Percentiles rank a stretch among this genome's conserved stretches.
These are phyloP conservation scores for Stomatorhinus walkeri DNA, from an alignment of 2,797 vertebrate species.

Conservation along the genomic window DNA sequence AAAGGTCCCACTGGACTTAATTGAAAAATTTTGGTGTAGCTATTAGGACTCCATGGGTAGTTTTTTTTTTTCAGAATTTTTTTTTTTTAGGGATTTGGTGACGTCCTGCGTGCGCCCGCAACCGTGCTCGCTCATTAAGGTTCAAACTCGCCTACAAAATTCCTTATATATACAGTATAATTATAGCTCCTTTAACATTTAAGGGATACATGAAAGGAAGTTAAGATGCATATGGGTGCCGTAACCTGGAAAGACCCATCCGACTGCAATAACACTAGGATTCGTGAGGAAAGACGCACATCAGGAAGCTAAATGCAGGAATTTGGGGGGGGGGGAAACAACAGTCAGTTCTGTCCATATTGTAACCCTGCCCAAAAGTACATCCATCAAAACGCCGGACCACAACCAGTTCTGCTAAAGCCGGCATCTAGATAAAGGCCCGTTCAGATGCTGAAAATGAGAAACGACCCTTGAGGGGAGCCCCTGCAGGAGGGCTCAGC, in stretches of 20 bases:
- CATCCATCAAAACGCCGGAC: conserved; percentile 17
- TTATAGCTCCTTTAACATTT: conserved; percentile 7
- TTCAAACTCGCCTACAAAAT: conserved; percentile 1
- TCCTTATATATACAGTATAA: conserved; percentile 13
- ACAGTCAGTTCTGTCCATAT: neutral
- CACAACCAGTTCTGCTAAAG: conserved; percentile 9
- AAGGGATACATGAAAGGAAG: neutral
- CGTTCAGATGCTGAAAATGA: neutral
- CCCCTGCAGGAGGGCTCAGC: conserved; percentile 14
- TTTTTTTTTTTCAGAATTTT: neutral
- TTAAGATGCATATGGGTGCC: neutral
- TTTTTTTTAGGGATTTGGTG: neutral
- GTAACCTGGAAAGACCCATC: neutral
- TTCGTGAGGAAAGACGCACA: neutral
- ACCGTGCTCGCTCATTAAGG: neutral
- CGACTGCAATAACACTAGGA: neutral
- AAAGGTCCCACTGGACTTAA: neutral
- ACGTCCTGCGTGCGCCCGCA: neutral
- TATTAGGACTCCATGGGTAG: neutral
- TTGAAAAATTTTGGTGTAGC: neutral
- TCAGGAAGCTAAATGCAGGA: conserved; percentile 17
- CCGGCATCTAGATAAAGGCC: neutral
- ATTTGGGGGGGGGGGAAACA: neutral
- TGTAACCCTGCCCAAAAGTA: conserved; percentile 4
- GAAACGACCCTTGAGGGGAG: neutral